A percentile compares a stretch with the other conserved stretches of the same genome.
Evolutionary conservation across 2,113 vertebrate species (phyloP).

Genomic region (Lophochroa leadbeateri): DNA sequence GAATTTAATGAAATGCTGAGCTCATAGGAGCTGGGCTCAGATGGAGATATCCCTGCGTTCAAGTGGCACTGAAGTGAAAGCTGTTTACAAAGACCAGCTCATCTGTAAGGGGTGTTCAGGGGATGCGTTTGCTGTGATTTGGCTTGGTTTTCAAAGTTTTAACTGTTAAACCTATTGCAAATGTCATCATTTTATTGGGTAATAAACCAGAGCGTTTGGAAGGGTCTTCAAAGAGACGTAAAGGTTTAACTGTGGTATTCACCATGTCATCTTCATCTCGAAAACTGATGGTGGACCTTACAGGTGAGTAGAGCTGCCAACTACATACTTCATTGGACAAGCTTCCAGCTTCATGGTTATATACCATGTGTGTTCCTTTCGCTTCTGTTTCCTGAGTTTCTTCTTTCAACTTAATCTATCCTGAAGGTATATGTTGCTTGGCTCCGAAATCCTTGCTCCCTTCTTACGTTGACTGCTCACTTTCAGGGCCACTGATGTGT

Average conservation of each 20-base stretch:
- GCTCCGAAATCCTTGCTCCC: background rate
- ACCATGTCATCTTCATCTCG: background rate
- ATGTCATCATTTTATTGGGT: constrained; percentile 30
- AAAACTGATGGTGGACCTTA: background rate
- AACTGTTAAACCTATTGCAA: constrained; percentile 31
- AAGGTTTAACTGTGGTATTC: background rate
- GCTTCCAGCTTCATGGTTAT: background rate
- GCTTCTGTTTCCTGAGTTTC: background rate
- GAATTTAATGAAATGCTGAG: background rate
- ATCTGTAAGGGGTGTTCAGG: background rate
- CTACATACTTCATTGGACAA: rapidly evolving
- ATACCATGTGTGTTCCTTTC: rapidly evolving
- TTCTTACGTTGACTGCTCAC: background rate
- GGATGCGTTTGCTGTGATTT: background rate
- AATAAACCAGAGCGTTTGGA: constrained; percentile 29
- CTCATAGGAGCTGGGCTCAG: background rate
- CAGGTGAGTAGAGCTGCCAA: background rate
- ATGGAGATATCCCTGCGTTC: background rate
- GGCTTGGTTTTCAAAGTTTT: constrained; percentile 11
- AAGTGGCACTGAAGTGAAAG: background rate
- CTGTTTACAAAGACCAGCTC: background rate
- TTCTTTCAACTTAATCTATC: rapidly evolving
- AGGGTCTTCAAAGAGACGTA: background rate
- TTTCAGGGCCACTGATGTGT: background rate
- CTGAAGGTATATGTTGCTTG: background rate